A percentile compares a stretch with the other conserved stretches of the same genome.
Conservation (phyloP, 2,113 vertebrate species). For the Dinomys branickii region DNA sequence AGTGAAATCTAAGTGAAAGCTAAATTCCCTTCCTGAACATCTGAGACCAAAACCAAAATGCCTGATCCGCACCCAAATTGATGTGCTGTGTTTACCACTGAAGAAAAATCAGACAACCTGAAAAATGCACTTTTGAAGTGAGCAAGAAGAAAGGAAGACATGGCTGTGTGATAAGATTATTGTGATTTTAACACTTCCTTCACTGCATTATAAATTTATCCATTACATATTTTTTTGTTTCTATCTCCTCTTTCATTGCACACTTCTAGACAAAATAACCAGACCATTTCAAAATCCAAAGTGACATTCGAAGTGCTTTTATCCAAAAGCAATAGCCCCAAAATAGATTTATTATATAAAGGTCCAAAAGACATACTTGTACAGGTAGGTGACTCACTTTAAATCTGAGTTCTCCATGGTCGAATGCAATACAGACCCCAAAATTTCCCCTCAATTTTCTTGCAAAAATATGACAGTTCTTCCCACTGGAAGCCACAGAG, state of each 20-base stretch:
- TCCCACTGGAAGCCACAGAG: not conserved
- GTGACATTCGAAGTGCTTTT: not conserved
- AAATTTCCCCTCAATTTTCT: not conserved
- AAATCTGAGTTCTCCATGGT: accelerated
- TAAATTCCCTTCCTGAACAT: not conserved
- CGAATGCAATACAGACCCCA: not conserved
- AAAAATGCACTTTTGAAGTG: not conserved
- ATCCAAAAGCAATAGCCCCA: not conserved
- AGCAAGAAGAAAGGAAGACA: not conserved
- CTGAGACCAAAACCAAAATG: not conserved
- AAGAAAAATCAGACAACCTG: not conserved
- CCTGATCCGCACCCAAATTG: not conserved
- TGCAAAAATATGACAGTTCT: not conserved
- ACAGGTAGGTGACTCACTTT: too few relatives aligned
- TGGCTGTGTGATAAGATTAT: too few relatives aligned
- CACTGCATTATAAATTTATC: not conserved
- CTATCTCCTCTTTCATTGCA: not conserved
- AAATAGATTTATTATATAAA: accelerated
- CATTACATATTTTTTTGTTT: not conserved
- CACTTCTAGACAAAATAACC: not conserved
- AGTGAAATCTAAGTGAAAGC: not conserved
- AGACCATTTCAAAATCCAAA: not conserved
- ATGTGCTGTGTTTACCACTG: not conserved
- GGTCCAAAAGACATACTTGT: too few relatives aligned
- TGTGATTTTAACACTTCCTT: not conserved